Conservation (phyloP, 2,888 invertebrate genomes). For the Synanthedon formicaeformis region DNA sequence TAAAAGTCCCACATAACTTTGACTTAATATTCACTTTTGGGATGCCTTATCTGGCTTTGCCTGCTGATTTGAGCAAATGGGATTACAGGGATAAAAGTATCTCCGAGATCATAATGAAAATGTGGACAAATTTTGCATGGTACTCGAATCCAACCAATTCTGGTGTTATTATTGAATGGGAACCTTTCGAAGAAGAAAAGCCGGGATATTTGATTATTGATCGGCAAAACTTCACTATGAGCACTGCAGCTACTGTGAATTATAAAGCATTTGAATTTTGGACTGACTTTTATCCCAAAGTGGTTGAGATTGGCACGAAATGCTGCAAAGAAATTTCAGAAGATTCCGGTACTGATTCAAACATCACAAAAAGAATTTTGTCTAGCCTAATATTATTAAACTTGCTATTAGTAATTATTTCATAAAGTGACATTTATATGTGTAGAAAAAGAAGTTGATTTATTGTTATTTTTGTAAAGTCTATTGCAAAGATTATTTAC, state of each 20-base stretch:
- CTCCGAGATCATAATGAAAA: conserved; percentile 83
- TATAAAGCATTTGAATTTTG: conserved; percentile 85
- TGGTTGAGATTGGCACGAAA: conserved; percentile 77
- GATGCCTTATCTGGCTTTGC: conserved; percentile 77
- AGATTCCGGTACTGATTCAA: conserved; percentile 40
- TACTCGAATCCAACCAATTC: conserved; percentile 78
- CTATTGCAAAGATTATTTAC: conserved; percentile 23
- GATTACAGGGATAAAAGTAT: conserved; percentile 81
- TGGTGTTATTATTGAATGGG: conserved; percentile 82
- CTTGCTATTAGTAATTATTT: conserved; percentile 33
- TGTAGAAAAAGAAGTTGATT: conserved; percentile 13
- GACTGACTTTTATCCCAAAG: conserved; percentile 85
- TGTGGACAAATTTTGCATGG: conserved; percentile 85
- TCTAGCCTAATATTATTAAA: conserved; percentile 31
- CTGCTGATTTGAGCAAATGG: conserved; percentile 75
- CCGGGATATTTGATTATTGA: conserved; percentile 82
- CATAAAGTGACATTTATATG: conserved; percentile 17
- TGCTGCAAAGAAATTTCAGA: conserved; percentile 76
- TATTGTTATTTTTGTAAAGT: conserved; percentile 57
- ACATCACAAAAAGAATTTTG: conserved; percentile 21
- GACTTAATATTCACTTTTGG: conserved; percentile 87
- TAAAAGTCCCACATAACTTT: conserved; percentile 83
- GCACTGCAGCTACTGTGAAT: conserved; percentile 74
- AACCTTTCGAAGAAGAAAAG: conserved; percentile 73
- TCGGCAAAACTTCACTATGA: conserved; percentile 80